Evolutionary conservation across 2,797 vertebrate species (phyloP), one percentile per base, ranked within the genome.

Genomic region (Danio choprae): DNA sequence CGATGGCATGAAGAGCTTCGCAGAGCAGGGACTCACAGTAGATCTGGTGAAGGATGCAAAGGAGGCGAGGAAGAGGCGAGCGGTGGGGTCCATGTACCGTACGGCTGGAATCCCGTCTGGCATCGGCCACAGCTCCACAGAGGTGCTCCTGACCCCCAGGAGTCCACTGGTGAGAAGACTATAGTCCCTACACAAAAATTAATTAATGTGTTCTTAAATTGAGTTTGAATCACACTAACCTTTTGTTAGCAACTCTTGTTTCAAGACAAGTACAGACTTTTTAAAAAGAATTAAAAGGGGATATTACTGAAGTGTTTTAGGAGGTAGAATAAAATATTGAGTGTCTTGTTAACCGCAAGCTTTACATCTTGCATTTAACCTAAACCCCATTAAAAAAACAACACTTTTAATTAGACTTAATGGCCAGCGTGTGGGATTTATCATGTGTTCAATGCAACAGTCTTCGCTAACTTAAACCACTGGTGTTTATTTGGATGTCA

Each of bases 101-200:
- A 94, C 94, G 0, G 91, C 93, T 0, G 93, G 93, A 65, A 92
- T 95, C 86, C 89, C 91, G 12, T 89, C 91, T 1, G 94, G 94
- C 78, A 91, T 94, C 2, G 93, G 94, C 16, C 93, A 95, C 91
- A 95, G 93, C 87, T 95, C 93, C 83, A 95, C 93, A 0, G 93
- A 94, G 85, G 77, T 95, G 79, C 85, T 93, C 58, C 80, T 95
- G 77, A 92, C 90, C 67, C 92, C 94, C n/a, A 89, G 93, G 62
- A 92, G 46, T 83, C 91, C 94, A 13, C 84, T 94, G 94, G 94
- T 95, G 91, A 70, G 68, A 56, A 29, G n/a, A 10, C 7, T 38
- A 7, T 10, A 12, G 16, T 38, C 75, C 18, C 44, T 51, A 40
- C 1, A 12, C n/a, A 1, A n/a, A 11, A 6, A 48, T 18, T 4